Percentiles rank a stretch among this genome's conserved stretches.
Conservation (phyloP, 2,113 vertebrate genomes). For the Neotoma lepida region DNA sequence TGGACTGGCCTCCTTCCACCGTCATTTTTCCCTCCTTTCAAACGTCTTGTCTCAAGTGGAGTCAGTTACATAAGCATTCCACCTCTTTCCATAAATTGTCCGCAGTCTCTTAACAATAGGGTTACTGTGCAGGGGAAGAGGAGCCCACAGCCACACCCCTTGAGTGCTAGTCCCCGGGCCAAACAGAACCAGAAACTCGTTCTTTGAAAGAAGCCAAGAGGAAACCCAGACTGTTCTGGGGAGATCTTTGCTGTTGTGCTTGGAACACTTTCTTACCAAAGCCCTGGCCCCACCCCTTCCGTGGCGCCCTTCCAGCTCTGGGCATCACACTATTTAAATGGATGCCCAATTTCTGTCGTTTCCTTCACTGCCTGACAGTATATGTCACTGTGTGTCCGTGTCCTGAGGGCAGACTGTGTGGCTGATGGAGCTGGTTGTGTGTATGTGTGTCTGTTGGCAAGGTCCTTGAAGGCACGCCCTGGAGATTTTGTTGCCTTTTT, state of each 20-base stretch:
- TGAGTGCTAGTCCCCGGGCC: conserved; percentile 86
- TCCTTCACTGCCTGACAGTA: conserved; percentile 39
- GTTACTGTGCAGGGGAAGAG: conserved; percentile 89
- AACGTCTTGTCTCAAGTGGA: conserved; percentile 87
- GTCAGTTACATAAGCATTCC: conserved; percentile 92
- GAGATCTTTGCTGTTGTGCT: conserved; percentile 87
- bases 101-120: conserved; percentile 89
- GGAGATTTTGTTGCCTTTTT: conserved; percentile 72
- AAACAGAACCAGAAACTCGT: conserved; percentile 87
- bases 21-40: conserved; percentile 76
- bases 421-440: background rate
- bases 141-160: conserved; percentile 87
- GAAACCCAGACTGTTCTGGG: conserved; percentile 89
- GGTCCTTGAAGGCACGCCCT: conserved; percentile 72
- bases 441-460: conserved; percentile 58
- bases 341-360: conserved; percentile 57
- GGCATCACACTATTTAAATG: conserved; percentile 43
- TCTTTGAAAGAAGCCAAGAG: conserved; percentile 90
- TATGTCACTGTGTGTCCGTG: conserved; percentile 43
- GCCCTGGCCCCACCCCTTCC: conserved; percentile 43
- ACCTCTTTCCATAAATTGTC: conserved; percentile 90
- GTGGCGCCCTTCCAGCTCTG: conserved; percentile 38
- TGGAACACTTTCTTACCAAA: conserved; percentile 84
- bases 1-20: conserved; percentile 88
- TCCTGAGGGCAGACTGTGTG: conserved; percentile 43